Percentiles rank a stretch among this genome's conserved stretches.
Evolutionary conservation across 1,140 invertebrate genomes (phyloP).

Genomic region (Drosophila burlai): DNA sequence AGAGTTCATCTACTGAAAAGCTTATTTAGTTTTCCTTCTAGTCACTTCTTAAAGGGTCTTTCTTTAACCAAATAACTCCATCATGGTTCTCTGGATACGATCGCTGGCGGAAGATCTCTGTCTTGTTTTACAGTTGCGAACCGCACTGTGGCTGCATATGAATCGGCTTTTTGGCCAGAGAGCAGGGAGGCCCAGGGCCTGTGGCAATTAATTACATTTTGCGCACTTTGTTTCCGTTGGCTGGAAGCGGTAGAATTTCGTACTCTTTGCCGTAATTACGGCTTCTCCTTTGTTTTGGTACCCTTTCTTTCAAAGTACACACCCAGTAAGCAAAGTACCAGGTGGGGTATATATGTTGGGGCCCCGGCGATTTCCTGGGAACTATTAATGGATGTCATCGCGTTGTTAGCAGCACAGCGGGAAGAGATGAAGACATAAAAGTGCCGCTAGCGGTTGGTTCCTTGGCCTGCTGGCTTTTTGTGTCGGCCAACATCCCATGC

Average conservation of each 20-base stretch:
- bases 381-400: constrained; percentile 41
- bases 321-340: constrained; percentile 20
- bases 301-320: not conserved
- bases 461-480: constrained; percentile 63
- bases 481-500: constrained; percentile 11
- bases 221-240: constrained; percentile 77
- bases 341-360: constrained; percentile 22
- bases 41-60: not conserved
- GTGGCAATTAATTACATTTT: constrained; percentile 81
- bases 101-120: constrained; percentile 9
- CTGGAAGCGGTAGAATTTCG: constrained; percentile 64
- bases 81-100: constrained; percentile 17
- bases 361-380: not conserved
- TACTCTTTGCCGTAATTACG: constrained; percentile 58
- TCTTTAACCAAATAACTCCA: constrained; percentile 8
- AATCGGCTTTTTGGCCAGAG: constrained; percentile 19
- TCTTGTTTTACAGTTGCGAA: constrained; percentile 38
- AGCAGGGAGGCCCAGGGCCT: constrained; percentile 2
- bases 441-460: constrained; percentile 62
- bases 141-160: constrained; percentile 46
- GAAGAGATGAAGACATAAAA: constrained; percentile 74
- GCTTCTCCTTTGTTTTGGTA: constrained; percentile 38
- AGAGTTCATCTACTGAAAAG: not conserved
- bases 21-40: not conserved
- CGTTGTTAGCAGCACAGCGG: constrained; percentile 11